phyloP scores from a whole-genome alignment of 2,888 invertebrate genomes.

The Trisateles emortualis region DNA sequence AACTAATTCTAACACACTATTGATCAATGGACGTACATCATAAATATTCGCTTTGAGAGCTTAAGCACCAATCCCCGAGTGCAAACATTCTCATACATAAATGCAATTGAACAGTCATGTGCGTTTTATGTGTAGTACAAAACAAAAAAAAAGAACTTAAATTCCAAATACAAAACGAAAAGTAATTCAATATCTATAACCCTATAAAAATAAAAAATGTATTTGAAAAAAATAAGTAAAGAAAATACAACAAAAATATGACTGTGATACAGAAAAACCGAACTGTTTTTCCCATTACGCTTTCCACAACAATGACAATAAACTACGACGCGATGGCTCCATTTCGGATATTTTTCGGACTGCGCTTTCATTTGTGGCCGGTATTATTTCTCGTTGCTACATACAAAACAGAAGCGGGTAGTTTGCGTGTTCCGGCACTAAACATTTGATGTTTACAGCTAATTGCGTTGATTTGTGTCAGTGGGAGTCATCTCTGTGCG shows the following conservation, averaged over 20 bases:
- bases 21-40: conserved; percentile 33
- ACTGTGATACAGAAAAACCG: conserved; percentile 38
- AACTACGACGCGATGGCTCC: conserved; percentile 45
- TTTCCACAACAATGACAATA: conserved; percentile 55
- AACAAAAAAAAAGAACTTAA: conserved; percentile 16
- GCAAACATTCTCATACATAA: conserved; percentile 11
- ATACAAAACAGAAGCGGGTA: conserved; percentile 18
- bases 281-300: conserved; percentile 50
- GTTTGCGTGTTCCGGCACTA: conserved; percentile 4
- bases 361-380: conserved; percentile 33
- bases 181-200: conserved; percentile 37
- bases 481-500: conserved; percentile 20
- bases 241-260: conserved; percentile 41
- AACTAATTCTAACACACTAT: conserved; percentile 45
- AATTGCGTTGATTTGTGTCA: conserved; percentile 24
- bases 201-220: conserved; percentile 35
- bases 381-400: conserved; percentile 33
- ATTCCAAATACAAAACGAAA: conserved; percentile 25
- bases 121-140: conserved; percentile 1
- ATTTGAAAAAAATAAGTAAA: conserved; percentile 40
- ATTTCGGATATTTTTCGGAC: conserved; percentile 41
- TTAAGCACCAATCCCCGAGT: conserved; percentile 21
- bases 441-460: conserved; percentile 3
- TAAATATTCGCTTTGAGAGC: conserved; percentile 26
- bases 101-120: conserved; percentile 9